Evolutionary conservation across 2,888 invertebrate species (phyloP).

Genomic region (Drosophila antonietae): DNA sequence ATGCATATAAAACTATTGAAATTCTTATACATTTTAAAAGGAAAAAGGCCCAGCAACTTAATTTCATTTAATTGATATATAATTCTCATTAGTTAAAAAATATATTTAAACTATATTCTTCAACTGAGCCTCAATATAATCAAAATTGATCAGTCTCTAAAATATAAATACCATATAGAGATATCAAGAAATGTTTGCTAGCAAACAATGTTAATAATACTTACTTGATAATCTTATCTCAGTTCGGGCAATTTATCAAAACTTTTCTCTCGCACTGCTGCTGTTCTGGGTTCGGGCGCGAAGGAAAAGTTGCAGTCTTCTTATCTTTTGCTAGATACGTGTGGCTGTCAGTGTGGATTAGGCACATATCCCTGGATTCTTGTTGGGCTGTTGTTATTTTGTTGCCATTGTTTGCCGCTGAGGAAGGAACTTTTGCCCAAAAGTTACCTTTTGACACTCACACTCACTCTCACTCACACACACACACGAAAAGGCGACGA

Average conservation of each 20-base stretch:
- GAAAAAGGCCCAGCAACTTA: too few species aligned
- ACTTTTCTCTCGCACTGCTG: slow-evolving; percentile 10
- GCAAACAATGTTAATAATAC: neutral
- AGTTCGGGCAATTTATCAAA: slow-evolving; percentile 23
- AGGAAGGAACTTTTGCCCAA: slow-evolving; percentile 57
- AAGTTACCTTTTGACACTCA: slow-evolving; percentile 63
- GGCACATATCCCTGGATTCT: slow-evolving; percentile 60
- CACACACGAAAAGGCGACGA: slow-evolving; percentile 62
- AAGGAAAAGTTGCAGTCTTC: slow-evolving; percentile 59
- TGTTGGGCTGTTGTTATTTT: slow-evolving; percentile 44
- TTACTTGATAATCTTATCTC: neutral
- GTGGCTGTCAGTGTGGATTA: slow-evolving; percentile 73
- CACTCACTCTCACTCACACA: neutral
- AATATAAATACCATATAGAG: neutral
- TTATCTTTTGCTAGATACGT: slow-evolving; percentile 65
- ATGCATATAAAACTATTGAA: too few species aligned
- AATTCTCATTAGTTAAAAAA: too few species aligned
- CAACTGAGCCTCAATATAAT: neutral
- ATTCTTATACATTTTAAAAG: too few species aligned
- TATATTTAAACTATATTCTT: too few species aligned
- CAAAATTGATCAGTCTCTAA: neutral
- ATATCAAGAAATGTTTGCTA: neutral
- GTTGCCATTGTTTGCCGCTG: slow-evolving; percentile 39
- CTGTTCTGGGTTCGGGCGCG: neutral
- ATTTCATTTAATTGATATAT: too few species aligned